Evolutionary conservation across 2,888 invertebrate species (phyloP), one percentile per base, ranked within the genome.

Genomic region (Catocala sponsa): DNA sequence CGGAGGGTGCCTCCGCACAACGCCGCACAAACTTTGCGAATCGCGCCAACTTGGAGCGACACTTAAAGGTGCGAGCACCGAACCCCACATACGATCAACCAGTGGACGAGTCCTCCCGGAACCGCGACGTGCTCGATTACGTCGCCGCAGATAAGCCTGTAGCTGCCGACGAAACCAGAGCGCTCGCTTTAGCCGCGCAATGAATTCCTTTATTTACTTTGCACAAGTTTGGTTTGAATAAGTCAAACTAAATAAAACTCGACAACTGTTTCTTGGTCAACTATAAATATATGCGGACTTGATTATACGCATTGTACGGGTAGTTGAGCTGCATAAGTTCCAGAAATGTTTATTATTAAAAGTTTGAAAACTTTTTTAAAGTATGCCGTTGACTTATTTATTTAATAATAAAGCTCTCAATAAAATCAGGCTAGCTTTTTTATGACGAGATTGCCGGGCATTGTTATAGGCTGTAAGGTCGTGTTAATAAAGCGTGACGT

Each of bases 1-100:
- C 74, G 85, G 82, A 57, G 74, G 79, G 74, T 12, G 75, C 78
- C 76, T 68, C 68, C 72, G 77, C 80, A 78, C 82, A 83, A 80
- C 82, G 83, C 83, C 83, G 82, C 83, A 81, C 86, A 84, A 91
- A 92, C 87, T 90, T 91, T 89, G 73, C 84, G 80, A 84, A 82
- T 62, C 69, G 75, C 82, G 85, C 82, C 88, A 89, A 91, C 87
- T 91, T 90, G 76, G 83, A 82, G 80, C 85, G 82, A 86, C 85
- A 88, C 89, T 90, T 89, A 84, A 82, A 79, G 79, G 81, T 81
- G 75, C 81, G 78, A 68, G 68, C 63, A 70, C 73, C 70, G 74
- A 72, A 78, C 73, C 79, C 78, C 82, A 82, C 72, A 25, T 25
- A 80, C 86, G 87, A 87, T 85, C 92, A 92, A 91, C 92, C 90